Conservation (phyloP, 2,888 invertebrate species). For the Athalia cordata region DNA sequence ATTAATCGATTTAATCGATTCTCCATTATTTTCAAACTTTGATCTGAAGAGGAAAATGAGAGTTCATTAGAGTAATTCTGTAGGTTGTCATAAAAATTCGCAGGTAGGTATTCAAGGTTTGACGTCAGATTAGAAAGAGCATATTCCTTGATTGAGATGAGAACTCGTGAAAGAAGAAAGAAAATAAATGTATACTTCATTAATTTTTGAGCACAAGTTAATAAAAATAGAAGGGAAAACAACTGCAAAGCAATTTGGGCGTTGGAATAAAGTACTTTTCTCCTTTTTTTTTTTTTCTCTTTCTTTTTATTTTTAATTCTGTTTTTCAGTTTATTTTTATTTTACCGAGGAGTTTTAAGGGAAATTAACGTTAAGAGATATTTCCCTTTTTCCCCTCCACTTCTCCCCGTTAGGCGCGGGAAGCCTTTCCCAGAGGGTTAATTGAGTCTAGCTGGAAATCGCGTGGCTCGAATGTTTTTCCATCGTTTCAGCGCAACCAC, state of each 20-base stretch:
- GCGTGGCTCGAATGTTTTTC: constrained; percentile 38
- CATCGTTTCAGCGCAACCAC: not conserved
- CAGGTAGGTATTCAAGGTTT: too few relatives aligned
- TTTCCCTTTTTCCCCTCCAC: not conserved
- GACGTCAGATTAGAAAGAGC: too few relatives aligned
- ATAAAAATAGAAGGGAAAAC: constrained; percentile 10
- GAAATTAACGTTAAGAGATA: constrained; percentile 38
- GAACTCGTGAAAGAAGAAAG: not conserved
- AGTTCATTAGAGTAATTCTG: too few relatives aligned
- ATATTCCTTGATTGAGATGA: too few relatives aligned
- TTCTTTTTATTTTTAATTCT: not conserved
- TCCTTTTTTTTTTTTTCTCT: not conserved
- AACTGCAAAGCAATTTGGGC: not conserved
- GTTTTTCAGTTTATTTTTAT: not conserved
- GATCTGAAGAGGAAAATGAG: too few relatives aligned
- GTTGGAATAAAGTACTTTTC: not conserved
- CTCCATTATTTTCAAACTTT: too few relatives aligned
- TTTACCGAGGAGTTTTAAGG: constrained; percentile 1
- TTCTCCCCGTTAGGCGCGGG: not conserved
- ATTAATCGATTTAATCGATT: too few relatives aligned
- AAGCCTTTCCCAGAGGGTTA: constrained; percentile 40
- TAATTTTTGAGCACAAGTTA: not conserved
- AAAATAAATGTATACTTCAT: not conserved
- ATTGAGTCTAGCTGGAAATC: constrained; percentile 33
- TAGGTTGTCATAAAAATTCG: too few relatives aligned